These are phyloP conservation scores for Rhinopomastus cyanomelas DNA, from an alignment of 2,113 vertebrate genomes.

Conservation along the genomic window DNA sequence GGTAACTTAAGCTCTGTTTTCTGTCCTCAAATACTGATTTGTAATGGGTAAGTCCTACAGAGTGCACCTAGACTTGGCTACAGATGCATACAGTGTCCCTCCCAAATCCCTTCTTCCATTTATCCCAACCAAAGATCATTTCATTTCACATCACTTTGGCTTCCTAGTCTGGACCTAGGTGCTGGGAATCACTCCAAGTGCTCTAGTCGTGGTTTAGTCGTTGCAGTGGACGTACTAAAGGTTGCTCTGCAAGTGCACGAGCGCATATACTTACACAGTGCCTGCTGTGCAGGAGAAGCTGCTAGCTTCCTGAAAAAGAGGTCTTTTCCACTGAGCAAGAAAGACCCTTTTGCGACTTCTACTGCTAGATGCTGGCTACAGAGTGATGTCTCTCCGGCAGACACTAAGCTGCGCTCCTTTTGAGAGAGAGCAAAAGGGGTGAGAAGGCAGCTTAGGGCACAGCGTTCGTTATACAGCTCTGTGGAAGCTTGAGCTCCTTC, in stretches of 20 bases:
- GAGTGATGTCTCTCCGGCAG: not conserved
- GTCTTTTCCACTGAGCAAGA: not conserved
- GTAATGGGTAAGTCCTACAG: not conserved
- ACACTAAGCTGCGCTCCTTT: not conserved
- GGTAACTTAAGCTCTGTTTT: not conserved
- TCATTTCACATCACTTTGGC: not conserved
- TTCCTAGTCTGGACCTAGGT: not conserved
- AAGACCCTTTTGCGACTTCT: not conserved
- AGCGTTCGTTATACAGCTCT: not conserved
- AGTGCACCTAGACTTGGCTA: not conserved
- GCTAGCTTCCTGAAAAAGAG: not conserved
- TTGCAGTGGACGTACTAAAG: not conserved
- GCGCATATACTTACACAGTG: rapidly evolving
- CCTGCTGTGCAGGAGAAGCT: not conserved
- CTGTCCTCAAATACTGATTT: not conserved
- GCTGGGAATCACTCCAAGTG: not conserved
- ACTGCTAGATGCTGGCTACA: not conserved
- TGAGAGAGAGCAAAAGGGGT: rapidly evolving
- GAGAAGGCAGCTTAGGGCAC: not conserved
- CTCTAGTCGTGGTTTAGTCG: not conserved
- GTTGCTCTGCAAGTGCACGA: not conserved
- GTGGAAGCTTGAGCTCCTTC: not conserved
- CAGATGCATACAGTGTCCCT: not conserved
- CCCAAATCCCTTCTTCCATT: not conserved
- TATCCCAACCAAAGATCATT: not conserved